These are phyloP conservation scores for Lasioglossum calceatum DNA, from an alignment of 2,888 invertebrate species.

Conservation along the genomic window DNA sequence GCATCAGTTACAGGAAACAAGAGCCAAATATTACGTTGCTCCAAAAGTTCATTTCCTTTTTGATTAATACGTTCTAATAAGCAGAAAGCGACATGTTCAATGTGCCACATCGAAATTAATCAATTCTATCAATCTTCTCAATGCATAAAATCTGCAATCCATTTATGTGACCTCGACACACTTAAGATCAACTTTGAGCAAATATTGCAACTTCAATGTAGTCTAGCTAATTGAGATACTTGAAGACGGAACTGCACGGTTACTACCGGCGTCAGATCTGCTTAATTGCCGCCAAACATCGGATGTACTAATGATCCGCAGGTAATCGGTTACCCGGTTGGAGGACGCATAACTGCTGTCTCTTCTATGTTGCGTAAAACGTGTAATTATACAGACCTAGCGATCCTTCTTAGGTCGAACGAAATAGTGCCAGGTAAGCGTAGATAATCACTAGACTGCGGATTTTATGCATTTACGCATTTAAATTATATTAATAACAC, in stretches of 20 bases:
- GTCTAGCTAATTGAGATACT: conserved; percentile 47
- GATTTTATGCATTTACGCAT: not conserved
- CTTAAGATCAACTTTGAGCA: not conserved
- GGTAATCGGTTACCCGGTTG: conserved; percentile 39
- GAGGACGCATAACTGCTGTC: conserved; percentile 27
- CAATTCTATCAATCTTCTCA: not conserved
- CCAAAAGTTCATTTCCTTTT: too few relatives aligned
- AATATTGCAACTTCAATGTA: not conserved
- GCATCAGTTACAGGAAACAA: not conserved
- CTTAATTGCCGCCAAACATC: conserved; percentile 71
- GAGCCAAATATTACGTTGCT: not conserved
- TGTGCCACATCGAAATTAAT: not conserved
- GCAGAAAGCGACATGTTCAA: not conserved
- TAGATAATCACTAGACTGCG: not conserved
- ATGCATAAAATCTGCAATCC: not conserved
- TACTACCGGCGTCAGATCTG: conserved; percentile 69
- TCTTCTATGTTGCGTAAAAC: conserved; percentile 6
- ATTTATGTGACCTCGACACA: not conserved
- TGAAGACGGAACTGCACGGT: conserved; percentile 39
- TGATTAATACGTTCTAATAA: not conserved
- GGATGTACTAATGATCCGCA: conserved; percentile 62
- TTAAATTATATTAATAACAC: too few relatives aligned
- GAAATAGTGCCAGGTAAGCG: not conserved
- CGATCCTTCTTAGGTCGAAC: not conserved
- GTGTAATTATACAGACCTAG: not conserved